These are phyloP conservation scores for Montipora capitata DNA, from an alignment of 92 coral and sea anemone species.

Conservation along the genomic window DNA sequence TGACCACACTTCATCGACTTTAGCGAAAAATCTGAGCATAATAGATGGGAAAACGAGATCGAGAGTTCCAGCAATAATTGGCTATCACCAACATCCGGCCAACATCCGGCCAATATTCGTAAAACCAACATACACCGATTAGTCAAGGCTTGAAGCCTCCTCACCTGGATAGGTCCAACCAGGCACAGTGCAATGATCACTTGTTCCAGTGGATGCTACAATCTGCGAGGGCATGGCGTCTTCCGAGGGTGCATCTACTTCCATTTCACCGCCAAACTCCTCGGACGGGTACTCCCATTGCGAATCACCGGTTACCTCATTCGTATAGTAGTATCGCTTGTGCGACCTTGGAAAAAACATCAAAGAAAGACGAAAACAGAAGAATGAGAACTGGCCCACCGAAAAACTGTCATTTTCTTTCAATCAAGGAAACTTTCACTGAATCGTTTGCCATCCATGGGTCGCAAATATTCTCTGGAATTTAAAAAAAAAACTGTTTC, in stretches of 20 bases:
- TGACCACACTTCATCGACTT: too few species aligned
- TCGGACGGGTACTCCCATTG: slow-evolving; percentile 94
- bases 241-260: slow-evolving; percentile 11
- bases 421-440: background rate
- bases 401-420: background rate
- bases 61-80: too few species aligned
- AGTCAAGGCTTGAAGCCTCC: too few species aligned
- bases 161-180: slow-evolving; percentile 49
- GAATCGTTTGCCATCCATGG: slow-evolving; percentile 1
- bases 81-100: too few species aligned
- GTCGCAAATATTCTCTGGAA: background rate
- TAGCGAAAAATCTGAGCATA: too few species aligned
- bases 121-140: too few species aligned
- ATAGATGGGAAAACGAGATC: too few species aligned
- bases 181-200: background rate
- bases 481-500: background rate
- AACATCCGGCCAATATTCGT: too few species aligned
- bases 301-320: slow-evolving; percentile 84
- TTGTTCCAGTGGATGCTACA: slow-evolving; percentile 33
- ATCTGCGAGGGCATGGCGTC: slow-evolving; percentile 22
- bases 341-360: slow-evolving; percentile 83
- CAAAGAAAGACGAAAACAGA: slow-evolving; percentile 41
- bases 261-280: slow-evolving; percentile 23
- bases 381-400: slow-evolving; percentile 31
- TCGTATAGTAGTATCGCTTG: slow-evolving; percentile 95